phyloP scores from a whole-genome alignment of 1,140 invertebrate species.

The Sminthurides bifidus region DNA sequence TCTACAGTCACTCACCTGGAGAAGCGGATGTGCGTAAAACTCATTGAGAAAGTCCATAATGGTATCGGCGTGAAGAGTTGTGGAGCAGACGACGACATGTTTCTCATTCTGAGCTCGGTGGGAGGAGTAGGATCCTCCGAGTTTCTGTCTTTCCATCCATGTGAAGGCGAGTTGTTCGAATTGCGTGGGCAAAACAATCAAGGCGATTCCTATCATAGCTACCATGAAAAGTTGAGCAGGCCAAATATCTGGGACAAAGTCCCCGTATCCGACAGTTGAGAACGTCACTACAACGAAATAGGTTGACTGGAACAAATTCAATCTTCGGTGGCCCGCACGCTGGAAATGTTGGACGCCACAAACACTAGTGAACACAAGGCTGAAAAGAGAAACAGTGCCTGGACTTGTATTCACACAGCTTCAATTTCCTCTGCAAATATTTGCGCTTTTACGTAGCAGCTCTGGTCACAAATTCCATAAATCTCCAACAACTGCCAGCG shows the following conservation, averaged over 20 bases:
- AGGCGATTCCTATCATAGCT: constrained; percentile 50
- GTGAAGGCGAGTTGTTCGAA: constrained; percentile 94
- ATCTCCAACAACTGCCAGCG: no score
- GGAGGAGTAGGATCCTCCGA: constrained; percentile 88
- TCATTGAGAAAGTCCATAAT: constrained; percentile 99
- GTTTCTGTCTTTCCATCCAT: constrained; percentile 84
- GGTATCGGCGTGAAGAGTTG: constrained; percentile 90
- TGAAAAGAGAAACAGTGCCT: no score
- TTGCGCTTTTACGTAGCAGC: no score
- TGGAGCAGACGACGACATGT: constrained; percentile 94
- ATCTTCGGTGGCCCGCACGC: constrained; percentile 76
- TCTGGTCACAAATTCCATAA: no score
- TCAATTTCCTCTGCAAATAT: no score
- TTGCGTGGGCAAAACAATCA: constrained; percentile 92
- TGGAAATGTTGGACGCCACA: constrained; percentile 76
- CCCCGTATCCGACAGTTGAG: constrained; percentile 80
- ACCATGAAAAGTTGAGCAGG: constrained; percentile 93
- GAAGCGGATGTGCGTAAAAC: constrained; percentile 91
- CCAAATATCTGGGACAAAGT: constrained; percentile 81
- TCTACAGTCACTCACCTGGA: constrained; percentile 70
- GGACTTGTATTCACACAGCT: no score
- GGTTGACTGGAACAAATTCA: constrained; percentile 86
- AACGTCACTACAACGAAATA: constrained; percentile 97
- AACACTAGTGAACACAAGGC: constrained; percentile 75
- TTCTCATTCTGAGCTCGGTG: constrained; percentile 91